Base-by-base conservation (phyloP, 1,140 invertebrate genomes). In the Rhopalosiphum maidis region DNA sequence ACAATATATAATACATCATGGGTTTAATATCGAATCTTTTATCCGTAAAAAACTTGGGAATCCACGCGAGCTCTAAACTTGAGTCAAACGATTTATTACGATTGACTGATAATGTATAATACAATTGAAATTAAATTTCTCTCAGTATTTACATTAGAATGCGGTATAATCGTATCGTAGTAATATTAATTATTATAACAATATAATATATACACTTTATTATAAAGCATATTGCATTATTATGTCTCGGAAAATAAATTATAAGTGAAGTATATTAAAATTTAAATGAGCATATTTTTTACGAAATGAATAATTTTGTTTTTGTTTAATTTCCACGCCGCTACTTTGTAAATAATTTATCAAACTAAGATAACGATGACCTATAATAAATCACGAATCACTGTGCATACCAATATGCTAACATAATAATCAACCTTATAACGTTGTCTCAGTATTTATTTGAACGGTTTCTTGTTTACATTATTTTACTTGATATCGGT, bases 361-460 rank as follows among this genome's bases (percentile, higher is more conserved):
- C 30, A 77, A 77, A 77, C n/a, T 35, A 77, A 77, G n/a, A 77
- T 77, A 77, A 77, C n/a, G 60, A 77, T 77, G 60, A 77, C 60
- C n/a, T 18, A 77, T 35, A 77, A 35, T 77, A 77, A 77, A 77
- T 77, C 30, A 35, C 4, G 30, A 77, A 77, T n/a, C 15, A 77
- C 5, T n/a, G 1, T 77, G 18, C 8, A 30, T 35, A n/a, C 30
- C 60, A 77, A 77, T 77, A 77, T n/a, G 15, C 30, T 21, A 77
- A 77, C 4, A 77, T 77, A 77, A 77, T 77, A 77, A 77, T 77
- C 60, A 77, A 18, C 60, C 60, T 15, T 77, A 77, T 77, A 77
- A 6, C n/a, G 4, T n/a, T n/a, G 30, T n/a, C 60, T 77, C 30
- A n/a, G 30, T 77, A 77, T 77, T 77, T 77, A 77, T 77, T 77